A percentile compares a stretch with the other conserved stretches of the same genome.
phyloP scores from a whole-genome alignment of 2,113 vertebrate genomes.

The Circaetus gallicus region DNA sequence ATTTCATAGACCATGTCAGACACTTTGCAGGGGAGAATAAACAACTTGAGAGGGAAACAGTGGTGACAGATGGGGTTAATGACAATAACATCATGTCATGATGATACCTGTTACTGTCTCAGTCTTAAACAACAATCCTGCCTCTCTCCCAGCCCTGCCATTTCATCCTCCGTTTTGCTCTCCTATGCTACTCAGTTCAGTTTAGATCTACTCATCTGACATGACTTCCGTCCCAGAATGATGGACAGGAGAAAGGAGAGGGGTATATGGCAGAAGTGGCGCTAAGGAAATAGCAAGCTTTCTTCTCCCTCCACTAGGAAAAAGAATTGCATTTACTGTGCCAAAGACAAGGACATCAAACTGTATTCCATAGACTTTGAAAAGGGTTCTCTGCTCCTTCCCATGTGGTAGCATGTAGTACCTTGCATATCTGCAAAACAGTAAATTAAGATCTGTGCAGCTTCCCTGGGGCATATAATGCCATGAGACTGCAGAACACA shows the following conservation, averaged over 20 bases:
- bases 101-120: neutral
- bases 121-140: neutral
- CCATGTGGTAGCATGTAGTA: slow-evolving; percentile 70
- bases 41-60: neutral
- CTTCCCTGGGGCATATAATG: neutral
- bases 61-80: neutral
- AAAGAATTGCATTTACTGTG: slow-evolving; percentile 64
- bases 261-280: neutral
- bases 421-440: slow-evolving; percentile 76
- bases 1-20: neutral
- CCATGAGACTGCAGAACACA: neutral
- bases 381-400: slow-evolving; percentile 77
- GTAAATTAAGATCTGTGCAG: neutral
- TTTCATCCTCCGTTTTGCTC: neutral
- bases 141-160: neutral
- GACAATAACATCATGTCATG: neutral
- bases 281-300: neutral
- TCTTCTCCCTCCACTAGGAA: neutral
- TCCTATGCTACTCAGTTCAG: neutral
- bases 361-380: slow-evolving; percentile 83
- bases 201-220: neutral
- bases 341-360: slow-evolving; percentile 89
- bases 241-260: neutral
- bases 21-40: neutral
- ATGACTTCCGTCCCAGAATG: neutral